Evolutionary conservation across 2,888 invertebrate species (phyloP).

Genomic region (Neria commutata): DNA sequence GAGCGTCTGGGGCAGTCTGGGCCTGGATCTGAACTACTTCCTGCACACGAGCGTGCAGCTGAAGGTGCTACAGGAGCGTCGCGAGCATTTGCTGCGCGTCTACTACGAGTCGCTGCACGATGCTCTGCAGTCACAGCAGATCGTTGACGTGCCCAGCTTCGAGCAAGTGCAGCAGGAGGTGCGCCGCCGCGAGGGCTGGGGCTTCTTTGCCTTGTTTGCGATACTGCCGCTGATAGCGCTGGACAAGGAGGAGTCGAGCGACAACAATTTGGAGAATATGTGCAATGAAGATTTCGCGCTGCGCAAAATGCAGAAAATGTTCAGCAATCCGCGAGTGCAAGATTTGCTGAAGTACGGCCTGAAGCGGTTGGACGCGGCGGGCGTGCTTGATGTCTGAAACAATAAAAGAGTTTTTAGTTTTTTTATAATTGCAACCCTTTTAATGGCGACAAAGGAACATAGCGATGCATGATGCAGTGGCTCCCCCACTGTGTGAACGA

Average conservation of each 20-base stretch:
- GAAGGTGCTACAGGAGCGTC: slow-evolving; percentile 35
- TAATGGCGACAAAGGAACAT: no score
- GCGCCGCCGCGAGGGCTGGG: slow-evolving; percentile 26
- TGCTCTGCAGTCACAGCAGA: slow-evolving; percentile 18
- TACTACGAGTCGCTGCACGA: slow-evolving; percentile 34
- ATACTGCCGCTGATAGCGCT: slow-evolving; percentile 51
- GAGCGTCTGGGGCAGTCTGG: slow-evolving; percentile 41
- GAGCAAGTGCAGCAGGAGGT: slow-evolving; percentile 26
- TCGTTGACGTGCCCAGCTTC: slow-evolving; percentile 19
- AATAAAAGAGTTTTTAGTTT: no score
- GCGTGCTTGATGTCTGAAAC: no score
- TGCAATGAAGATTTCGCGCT: slow-evolving; percentile 41
- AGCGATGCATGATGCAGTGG: no score
- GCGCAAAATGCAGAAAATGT: slow-evolving; percentile 44
- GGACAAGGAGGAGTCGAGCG: slow-evolving; percentile 44
- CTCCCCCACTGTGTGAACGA: no score
- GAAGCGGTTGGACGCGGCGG: slow-evolving; percentile 48
- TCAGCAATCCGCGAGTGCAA: slow-evolving; percentile 41
- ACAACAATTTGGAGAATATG: slow-evolving; percentile 49
- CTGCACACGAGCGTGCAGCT: slow-evolving; percentile 39
- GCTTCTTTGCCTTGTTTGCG: slow-evolving; percentile 37
- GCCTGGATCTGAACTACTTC: slow-evolving; percentile 48
- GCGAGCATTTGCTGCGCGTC: slow-evolving; percentile 31
- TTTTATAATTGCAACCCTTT: no score
- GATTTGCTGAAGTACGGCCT: slow-evolving; percentile 48